These are phyloP conservation scores for Aleiodes testaceus DNA, from an alignment of 2,888 invertebrate genomes.

Conservation along the genomic window DNA sequence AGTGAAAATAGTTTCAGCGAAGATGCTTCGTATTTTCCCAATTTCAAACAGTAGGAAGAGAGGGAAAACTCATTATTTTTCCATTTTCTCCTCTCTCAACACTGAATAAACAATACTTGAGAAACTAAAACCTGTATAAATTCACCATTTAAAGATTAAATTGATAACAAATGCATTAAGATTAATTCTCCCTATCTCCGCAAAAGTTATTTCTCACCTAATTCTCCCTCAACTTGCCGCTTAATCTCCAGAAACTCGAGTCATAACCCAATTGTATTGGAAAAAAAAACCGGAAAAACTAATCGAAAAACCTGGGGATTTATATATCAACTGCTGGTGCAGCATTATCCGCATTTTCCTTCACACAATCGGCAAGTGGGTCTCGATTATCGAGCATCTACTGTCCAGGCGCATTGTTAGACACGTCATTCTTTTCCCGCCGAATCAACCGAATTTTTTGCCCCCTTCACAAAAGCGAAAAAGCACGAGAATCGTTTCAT, in stretches of 20 bases:
- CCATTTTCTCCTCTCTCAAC: neutral
- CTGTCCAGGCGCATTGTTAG: conserved; percentile 43
- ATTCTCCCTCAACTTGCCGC: neutral
- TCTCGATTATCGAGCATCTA: conserved; percentile 38
- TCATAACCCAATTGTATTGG: neutral
- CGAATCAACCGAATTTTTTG: conserved; percentile 26
- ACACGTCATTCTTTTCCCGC: conserved; percentile 29
- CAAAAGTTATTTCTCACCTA: too few species aligned
- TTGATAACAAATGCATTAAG: too few species aligned
- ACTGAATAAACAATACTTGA: conserved; percentile 6
- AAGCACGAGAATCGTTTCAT: too few species aligned
- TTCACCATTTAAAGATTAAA: too few species aligned
- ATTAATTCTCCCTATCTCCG: neutral
- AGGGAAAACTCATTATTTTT: conserved; percentile 14
- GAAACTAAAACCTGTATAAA: too few species aligned
- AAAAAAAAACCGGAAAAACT: neutral
- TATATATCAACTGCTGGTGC: conserved; percentile 24
- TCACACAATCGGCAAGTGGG: conserved; percentile 36
- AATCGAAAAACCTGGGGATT: neutral
- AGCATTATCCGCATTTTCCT: conserved; percentile 36
- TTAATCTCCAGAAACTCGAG: too few species aligned
- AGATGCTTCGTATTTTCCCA: neutral
- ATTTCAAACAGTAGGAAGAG: neutral
- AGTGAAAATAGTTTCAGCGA: conserved; percentile 18
- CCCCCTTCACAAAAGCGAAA: too few species aligned